These are phyloP conservation scores for Montipora sp. DNA, from an alignment of 64 coral and sea anemone species.

Conservation along the genomic window DNA sequence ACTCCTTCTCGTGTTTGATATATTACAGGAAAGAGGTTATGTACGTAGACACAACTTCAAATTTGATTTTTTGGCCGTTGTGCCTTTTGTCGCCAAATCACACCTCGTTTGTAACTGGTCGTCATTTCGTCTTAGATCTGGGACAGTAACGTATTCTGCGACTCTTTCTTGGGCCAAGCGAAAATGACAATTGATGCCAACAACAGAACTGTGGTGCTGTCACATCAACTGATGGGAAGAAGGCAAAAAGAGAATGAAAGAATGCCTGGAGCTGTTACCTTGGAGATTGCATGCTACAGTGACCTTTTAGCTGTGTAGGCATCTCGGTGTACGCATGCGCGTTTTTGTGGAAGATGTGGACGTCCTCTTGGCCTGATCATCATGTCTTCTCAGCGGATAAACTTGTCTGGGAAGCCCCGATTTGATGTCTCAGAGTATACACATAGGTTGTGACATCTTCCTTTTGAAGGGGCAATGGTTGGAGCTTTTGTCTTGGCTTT, in stretches of 20 bases:
- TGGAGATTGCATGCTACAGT: slow-evolving; percentile 69
- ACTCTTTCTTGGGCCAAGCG: slow-evolving; percentile 86
- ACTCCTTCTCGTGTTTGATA: no score
- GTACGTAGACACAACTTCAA: no score
- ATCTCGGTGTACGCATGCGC: background rate
- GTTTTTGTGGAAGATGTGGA: background rate
- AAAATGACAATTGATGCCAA: slow-evolving; percentile 79
- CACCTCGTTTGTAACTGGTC: background rate
- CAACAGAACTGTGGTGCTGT: slow-evolving; percentile 59
- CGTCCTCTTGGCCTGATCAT: background rate
- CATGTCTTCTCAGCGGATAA: no score
- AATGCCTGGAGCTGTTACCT: slow-evolving; percentile 75
- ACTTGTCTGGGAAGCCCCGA: no score
- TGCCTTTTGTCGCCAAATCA: background rate
- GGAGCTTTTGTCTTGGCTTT: no score
- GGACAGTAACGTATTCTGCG: slow-evolving; percentile 83
- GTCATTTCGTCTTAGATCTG: slow-evolving; percentile 65
- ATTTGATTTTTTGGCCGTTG: no score
- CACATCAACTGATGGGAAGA: slow-evolving; percentile 70
- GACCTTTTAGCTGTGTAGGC: slow-evolving; percentile 57
- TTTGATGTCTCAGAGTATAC: no score
- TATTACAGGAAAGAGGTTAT: no score
- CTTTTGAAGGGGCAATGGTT: no score
- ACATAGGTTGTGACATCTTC: no score
- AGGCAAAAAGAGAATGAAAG: slow-evolving; percentile 56